Conservation (phyloP, 2,888 invertebrate genomes). For the Andrena bicolor region DNA sequence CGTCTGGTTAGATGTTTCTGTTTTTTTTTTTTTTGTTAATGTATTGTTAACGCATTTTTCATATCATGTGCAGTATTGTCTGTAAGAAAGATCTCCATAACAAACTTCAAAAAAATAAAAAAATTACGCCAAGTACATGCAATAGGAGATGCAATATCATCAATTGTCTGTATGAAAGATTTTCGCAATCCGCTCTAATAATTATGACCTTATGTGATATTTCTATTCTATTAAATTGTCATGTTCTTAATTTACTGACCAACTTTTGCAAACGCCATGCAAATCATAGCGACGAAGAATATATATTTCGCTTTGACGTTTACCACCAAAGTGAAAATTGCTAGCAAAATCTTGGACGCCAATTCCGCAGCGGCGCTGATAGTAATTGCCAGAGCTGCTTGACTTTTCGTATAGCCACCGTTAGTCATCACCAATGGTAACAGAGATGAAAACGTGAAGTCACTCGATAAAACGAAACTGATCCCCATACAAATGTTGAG, state of each 20-base stretch:
- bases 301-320: slow-evolving; percentile 89
- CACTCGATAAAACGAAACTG: slow-evolving; percentile 89
- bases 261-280: slow-evolving; percentile 89
- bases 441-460: slow-evolving; percentile 90
- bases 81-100: no score
- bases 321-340: slow-evolving; percentile 88
- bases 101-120: no score
- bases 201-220: neutral
- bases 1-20: no score
- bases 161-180: neutral
- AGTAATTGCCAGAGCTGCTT: slow-evolving; percentile 90
- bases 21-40: no score
- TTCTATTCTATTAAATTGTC: neutral
- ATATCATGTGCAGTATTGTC: no score
- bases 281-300: slow-evolving; percentile 88
- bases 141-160: no score
- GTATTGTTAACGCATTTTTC: no score
- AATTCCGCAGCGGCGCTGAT: slow-evolving; percentile 90
- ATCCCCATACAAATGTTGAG: slow-evolving; percentile 90
- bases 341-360: slow-evolving; percentile 88
- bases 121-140: no score
- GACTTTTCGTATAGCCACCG: slow-evolving; percentile 86
- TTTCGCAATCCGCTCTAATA: neutral
- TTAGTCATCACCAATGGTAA: slow-evolving; percentile 89
- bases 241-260: slow-evolving; percentile 85